These are phyloP conservation scores for Phenacoccus solenopsis DNA, from an alignment of 1,140 invertebrate genomes.

Conservation along the genomic window DNA sequence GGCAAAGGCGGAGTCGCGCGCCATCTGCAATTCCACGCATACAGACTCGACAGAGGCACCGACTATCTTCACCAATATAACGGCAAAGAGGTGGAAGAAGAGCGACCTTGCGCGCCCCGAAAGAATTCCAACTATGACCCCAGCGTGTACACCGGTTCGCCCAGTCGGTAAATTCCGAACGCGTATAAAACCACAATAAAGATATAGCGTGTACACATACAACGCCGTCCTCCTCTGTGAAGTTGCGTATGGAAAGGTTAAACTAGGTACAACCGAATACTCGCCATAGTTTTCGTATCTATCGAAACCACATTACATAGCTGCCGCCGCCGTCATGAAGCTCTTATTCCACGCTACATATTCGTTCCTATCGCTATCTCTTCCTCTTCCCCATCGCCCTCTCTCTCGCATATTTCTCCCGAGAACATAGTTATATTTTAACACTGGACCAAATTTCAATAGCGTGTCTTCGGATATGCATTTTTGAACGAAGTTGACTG, in stretches of 20 bases:
- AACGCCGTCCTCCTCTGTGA: too few relatives aligned
- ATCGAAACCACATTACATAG: too few relatives aligned
- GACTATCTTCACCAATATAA: background rate
- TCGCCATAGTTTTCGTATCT: too few relatives aligned
- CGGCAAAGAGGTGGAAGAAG: background rate
- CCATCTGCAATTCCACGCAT: background rate
- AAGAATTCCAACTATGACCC: slow-evolving; percentile 17
- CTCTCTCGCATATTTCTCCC: too few relatives aligned
- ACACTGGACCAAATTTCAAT: too few relatives aligned
- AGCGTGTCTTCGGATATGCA: too few relatives aligned
- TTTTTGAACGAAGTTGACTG: too few relatives aligned
- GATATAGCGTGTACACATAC: background rate
- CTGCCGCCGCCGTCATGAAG: too few relatives aligned
- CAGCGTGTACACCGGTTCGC: background rate
- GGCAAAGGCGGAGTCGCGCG: background rate
- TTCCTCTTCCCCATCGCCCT: background rate
- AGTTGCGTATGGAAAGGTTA: too few relatives aligned
- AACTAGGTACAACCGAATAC: too few relatives aligned
- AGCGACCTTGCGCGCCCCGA: slow-evolving; percentile 13
- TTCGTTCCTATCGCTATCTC: background rate
- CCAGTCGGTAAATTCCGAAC: slow-evolving; percentile 9
- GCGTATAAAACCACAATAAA: slow-evolving; percentile 5
- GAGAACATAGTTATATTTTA: too few relatives aligned
- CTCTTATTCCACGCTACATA: too few relatives aligned
- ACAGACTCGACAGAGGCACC: background rate